Evolutionary conservation across 1,140 invertebrate genomes (phyloP).

Genomic region (Hypsibius dujardini): DNA sequence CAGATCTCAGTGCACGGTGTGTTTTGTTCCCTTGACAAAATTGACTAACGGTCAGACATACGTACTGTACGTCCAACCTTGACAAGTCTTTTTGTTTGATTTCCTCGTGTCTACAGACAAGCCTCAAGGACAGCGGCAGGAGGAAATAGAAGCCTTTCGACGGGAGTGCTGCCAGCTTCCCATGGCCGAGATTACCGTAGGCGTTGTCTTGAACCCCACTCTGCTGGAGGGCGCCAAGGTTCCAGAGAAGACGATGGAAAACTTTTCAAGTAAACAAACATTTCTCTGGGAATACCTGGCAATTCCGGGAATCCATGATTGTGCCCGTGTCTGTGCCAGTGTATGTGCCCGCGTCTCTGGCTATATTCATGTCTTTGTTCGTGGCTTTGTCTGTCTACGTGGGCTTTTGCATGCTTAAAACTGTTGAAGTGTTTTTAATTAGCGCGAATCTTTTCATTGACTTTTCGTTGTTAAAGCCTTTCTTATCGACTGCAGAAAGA

Average conservation of each 20-base stretch:
- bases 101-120: not conserved
- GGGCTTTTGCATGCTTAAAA: not conserved
- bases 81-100: too few relatives aligned
- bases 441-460: too few relatives aligned
- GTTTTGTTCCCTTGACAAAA: too few relatives aligned
- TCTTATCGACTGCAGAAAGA: not conserved
- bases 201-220: not conserved
- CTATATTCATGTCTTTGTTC: too few relatives aligned
- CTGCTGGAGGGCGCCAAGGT: not conserved
- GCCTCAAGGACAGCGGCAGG: not conserved
- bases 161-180: not conserved
- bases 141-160: not conserved
- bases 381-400: not conserved
- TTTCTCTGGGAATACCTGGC: too few relatives aligned
- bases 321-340: too few relatives aligned
- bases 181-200: conserved; percentile 1
- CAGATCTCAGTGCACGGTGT: too few relatives aligned
- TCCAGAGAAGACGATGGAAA: not conserved
- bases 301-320: too few relatives aligned
- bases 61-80: too few relatives aligned
- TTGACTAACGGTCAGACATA: too few relatives aligned
- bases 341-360: too few relatives aligned
- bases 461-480: not conserved
- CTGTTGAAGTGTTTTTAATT: not conserved
- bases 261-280: conserved; percentile 5